Evolutionary conservation across 2,113 vertebrate genomes (phyloP).

Genomic region (Paradisaea rubra): DNA sequence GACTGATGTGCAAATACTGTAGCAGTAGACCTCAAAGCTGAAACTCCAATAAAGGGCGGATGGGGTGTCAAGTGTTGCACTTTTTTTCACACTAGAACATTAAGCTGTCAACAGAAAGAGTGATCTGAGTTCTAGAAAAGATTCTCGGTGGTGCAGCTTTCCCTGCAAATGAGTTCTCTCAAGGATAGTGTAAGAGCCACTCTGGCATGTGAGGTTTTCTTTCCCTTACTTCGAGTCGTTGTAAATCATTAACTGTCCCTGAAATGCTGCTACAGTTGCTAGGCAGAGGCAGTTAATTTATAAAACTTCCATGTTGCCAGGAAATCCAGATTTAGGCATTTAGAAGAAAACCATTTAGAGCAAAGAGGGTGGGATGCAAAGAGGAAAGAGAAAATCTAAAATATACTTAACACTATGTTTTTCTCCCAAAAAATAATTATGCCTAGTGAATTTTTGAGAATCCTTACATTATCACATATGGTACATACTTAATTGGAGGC

Average conservation of each 20-base stretch:
- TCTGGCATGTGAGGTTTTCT: background rate
- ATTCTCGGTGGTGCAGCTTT: background rate
- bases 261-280: slow-evolving; percentile 17
- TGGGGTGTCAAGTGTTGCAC: background rate
- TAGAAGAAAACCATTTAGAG: background rate
- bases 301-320: background rate
- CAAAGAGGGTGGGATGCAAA: background rate
- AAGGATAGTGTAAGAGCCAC: background rate
- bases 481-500: background rate
- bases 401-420: background rate
- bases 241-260: slow-evolving; percentile 38
- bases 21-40: background rate
- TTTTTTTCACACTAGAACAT: background rate
- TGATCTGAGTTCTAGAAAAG: background rate
- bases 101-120: background rate
- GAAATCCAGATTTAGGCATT: background rate
- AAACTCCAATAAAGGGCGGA: background rate
- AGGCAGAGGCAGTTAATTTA: slow-evolving; percentile 12
- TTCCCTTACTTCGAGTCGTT: background rate
- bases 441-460: background rate
- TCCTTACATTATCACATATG: background rate
- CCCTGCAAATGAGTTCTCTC: slow-evolving; percentile 2
- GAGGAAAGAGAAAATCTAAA: background rate
- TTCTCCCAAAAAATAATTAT: background rate
- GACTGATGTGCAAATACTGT: background rate